Conservation (phyloP, 2,797 vertebrate species). For the Eupleurogrammus muticus region DNA sequence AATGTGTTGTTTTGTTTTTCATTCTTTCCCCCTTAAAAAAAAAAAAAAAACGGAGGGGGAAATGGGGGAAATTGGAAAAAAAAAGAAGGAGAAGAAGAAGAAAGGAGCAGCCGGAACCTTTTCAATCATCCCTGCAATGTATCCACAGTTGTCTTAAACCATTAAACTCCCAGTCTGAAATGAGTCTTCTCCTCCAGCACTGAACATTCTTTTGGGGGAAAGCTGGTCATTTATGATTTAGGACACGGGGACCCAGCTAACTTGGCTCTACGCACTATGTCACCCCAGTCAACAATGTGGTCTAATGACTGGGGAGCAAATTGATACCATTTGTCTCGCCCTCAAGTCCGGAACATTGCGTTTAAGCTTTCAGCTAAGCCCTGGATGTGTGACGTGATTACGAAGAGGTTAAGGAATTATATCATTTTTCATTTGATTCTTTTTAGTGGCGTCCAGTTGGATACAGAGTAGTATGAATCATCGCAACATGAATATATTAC, state of each 20-base stretch:
- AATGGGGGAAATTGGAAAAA: constrained; percentile 2
- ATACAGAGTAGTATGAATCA: constrained; percentile 56
- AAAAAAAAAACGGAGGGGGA: too few species aligned
- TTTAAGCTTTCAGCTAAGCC: constrained; percentile 51
- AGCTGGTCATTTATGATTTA: constrained; percentile 50
- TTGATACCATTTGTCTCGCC: constrained; percentile 63
- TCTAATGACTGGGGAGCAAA: constrained; percentile 58
- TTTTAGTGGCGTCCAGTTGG: constrained; percentile 43
- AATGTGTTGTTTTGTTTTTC: constrained; percentile 79
- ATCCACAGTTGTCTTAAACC: constrained; percentile 55
- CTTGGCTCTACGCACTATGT: constrained; percentile 46
- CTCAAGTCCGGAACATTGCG: constrained; percentile 27
- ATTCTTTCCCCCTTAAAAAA: constrained; percentile 64
- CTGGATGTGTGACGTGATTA: constrained; percentile 48
- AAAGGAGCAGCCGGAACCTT: constrained; percentile 49
- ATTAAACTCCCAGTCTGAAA: constrained; percentile 39
- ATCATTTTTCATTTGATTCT: constrained; percentile 55
- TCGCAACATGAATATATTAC: constrained; percentile 44
- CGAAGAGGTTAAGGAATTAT: constrained; percentile 51
- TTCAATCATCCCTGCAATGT: constrained; percentile 53
- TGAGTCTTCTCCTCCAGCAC: constrained; percentile 34
- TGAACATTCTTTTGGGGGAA: constrained; percentile 34
- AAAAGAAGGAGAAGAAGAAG: background rate
- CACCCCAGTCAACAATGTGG: constrained; percentile 44
- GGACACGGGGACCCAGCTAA: constrained; percentile 13